These are phyloP conservation scores for Otis tarda DNA, from an alignment of 2,113 vertebrate species.

Conservation along the genomic window DNA sequence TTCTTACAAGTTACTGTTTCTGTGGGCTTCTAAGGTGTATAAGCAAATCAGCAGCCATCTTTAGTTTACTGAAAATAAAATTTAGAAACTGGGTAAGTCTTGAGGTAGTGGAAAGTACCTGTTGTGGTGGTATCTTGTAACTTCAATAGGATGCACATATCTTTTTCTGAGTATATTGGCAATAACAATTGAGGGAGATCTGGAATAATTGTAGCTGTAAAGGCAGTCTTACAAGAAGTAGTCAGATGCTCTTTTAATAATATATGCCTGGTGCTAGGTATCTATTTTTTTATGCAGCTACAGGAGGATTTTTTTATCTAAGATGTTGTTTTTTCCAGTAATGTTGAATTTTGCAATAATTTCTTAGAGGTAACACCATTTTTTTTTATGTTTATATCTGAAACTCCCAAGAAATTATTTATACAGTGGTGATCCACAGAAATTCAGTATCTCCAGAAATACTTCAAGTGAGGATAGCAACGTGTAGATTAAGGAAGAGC, in stretches of 20 bases:
- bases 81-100: neutral
- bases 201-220: neutral
- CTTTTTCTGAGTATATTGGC: neutral
- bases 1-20: neutral
- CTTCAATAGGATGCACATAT: neutral
- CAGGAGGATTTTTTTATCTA: neutral
- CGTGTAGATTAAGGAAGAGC: neutral
- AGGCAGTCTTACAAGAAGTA: neutral
- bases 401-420: neutral
- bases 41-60: neutral
- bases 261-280: neutral
- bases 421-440: neutral
- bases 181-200: neutral
- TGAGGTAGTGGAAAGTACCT: neutral
- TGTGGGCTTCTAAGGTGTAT: neutral
- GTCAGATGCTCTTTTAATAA: neutral
- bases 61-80: neutral
- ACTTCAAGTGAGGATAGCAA: neutral
- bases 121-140: neutral
- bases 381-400: neutral
- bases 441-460: neutral
- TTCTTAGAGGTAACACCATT: neutral
- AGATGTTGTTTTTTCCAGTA: neutral
- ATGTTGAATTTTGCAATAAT: neutral
- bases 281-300: neutral